A percentile compares a stretch with the other conserved stretches of the same genome.
phyloP scores from a whole-genome alignment of 2,797 vertebrate genomes.

The Acanthurus lineatus region DNA sequence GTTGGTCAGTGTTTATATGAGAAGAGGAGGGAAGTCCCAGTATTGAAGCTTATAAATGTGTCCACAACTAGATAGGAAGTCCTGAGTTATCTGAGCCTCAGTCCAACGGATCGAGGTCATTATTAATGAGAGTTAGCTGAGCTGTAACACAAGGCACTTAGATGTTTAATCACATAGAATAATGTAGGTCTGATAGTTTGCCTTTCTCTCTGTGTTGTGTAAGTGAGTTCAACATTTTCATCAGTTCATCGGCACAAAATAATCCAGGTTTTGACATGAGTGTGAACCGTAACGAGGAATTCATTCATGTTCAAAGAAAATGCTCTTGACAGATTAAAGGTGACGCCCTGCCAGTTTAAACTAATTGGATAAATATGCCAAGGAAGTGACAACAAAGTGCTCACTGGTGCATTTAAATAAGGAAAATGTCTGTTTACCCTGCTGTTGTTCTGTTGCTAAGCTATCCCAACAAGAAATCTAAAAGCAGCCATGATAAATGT shows the following conservation, averaged over 20 bases:
- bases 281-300: slow-evolving; percentile 54
- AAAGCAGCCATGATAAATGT: slow-evolving; percentile 39
- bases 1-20: slow-evolving; percentile 69
- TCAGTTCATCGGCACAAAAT: slow-evolving; percentile 47
- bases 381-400: slow-evolving; percentile 24
- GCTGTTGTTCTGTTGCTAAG: slow-evolving; percentile 24
- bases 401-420: slow-evolving; percentile 41
- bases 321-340: slow-evolving; percentile 34
- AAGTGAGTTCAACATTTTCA: slow-evolving; percentile 48
- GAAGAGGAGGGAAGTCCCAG: slow-evolving; percentile 46
- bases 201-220: slow-evolving; percentile 21
- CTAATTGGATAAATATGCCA: slow-evolving; percentile 48
- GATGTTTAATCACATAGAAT: slow-evolving; percentile 31
- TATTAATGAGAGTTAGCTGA: slow-evolving; percentile 24
- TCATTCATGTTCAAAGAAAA: slow-evolving; percentile 21
- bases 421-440: slow-evolving; percentile 30
- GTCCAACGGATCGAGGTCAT: slow-evolving; percentile 31
- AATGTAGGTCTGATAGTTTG: slow-evolving; percentile 21
- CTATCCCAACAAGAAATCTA: slow-evolving; percentile 39
- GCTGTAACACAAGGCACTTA: slow-evolving; percentile 39
- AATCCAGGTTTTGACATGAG: slow-evolving; percentile 62
- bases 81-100: slow-evolving; percentile 33
- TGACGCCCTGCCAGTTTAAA: slow-evolving; percentile 21
- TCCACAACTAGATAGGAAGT: slow-evolving; percentile 35
- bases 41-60: slow-evolving; percentile 57